Base-by-base conservation (phyloP, 2,888 invertebrate species). In the Achlya flavicornis region DNA sequence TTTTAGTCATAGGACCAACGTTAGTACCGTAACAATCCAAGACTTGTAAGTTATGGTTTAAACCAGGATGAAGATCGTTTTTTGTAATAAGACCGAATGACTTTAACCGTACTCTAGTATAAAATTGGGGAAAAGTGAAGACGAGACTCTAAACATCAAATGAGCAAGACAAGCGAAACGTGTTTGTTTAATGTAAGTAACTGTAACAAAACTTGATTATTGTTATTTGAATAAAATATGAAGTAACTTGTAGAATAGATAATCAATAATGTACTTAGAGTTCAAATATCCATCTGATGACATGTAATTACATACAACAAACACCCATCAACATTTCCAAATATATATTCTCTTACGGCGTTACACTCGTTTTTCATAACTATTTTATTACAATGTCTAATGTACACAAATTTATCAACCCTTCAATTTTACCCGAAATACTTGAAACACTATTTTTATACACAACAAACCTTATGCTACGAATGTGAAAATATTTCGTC, bases 401-500 rank as follows among this genome's bases (percentile, higher is more conserved):
- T 91, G 87, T 91, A 92, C 91, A 92, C 87, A 87, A 81, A 78
- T 81, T 87, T 38, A 82, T 83, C 83, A 87, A 90, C 89, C 89
- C 85, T 88, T 87, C 83, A 60, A 41, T 84, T 87, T 88, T 87
- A 89, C 87, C 87, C 86, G 85, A 90, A 89, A 88, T 87, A 90
- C 86, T 87, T 80, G 88, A 88, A 91, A 89, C 89, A 79, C 88
- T 90, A 90, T 87, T 84, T 83, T 88, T 87, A 89, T 91, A 92
- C 89, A 93, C 91, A 93, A 92, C 92, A 93, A 91, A 91, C 88
- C 91, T 92, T 92, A 93, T 60, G 63, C 88, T 92, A 92, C 80
- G 80, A 88, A 91, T 91, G 92, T 91, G 93, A 93, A 93, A 93
- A 92, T 92, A 92, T 91, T 89, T 90, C 85, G 86, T 89, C 91